Evolutionary conservation across 2,113 vertebrate genomes (phyloP), one percentile per base, ranked within the genome.

Genomic region (Eleginops maclovinus): DNA sequence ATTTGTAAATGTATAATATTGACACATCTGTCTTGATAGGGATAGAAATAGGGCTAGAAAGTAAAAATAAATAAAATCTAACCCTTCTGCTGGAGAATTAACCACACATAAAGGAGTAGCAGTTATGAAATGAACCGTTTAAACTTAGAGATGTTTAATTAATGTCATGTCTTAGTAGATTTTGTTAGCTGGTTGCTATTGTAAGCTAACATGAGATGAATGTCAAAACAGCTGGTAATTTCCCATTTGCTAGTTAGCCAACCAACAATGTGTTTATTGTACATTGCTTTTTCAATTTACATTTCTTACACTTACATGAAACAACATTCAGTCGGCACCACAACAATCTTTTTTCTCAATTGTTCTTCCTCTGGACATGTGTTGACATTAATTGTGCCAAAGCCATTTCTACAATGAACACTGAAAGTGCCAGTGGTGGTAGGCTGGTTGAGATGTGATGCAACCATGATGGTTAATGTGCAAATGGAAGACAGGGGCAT

Each of bases 401-500:
- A 54, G 50, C 36, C 19, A 8, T 36, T 54, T 64, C 28, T 40
- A 47, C 31, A 69, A 9, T 59, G 24, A 53, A n/a, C 62, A n/a
- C 26, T 19, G 28, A 58, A 36, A 15, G 44, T 41, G 28, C 58
- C 74, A 65, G 59, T 53, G 22, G 44, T 31, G 59, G 50, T 67
- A 14, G 49, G 64, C 44, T 63, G 11, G 49, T 41, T 26, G 24
- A 58, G 15, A 13, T 14, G 22, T 64, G 75, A 83, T 28, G 62
- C 31, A 80, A 76, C 51, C 53, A 64, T 63, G 70, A 72, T 13
- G 28, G 77, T 64, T 75, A 80, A 87, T 7, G 60, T 74, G 68
- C 41, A 66, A 63, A 70, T 72, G 59, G 75, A 16, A 75, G 75
- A 64, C 66, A 0, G 68, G 82, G 50, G 59, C 31, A 68, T 87